A percentile compares a stretch with the other conserved stretches of the same genome.
These are phyloP conservation scores for Lophotriccus pileatus DNA, from an alignment of 2,797 vertebrate species.

Conservation along the genomic window DNA sequence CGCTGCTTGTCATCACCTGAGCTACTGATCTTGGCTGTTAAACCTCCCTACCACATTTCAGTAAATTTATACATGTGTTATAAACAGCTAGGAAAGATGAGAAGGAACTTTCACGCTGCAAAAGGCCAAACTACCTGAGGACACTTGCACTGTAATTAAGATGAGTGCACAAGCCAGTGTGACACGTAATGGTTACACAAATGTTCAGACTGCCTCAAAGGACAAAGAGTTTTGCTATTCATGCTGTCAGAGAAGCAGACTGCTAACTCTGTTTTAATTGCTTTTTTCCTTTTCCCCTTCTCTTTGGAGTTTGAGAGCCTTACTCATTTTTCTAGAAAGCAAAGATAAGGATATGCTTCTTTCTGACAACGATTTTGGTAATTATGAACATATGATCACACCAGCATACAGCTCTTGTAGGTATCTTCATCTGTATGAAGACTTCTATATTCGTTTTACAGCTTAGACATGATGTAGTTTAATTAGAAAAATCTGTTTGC, in stretches of 20 bases:
- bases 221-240: neutral
- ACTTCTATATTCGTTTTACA: neutral
- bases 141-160: neutral
- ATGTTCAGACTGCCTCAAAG: neutral
- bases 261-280: neutral
- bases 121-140: neutral
- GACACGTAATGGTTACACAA: accelerated
- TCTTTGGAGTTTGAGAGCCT: neutral
- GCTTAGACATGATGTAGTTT: neutral
- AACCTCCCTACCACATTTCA: neutral
- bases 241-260: neutral
- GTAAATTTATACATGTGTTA: neutral
- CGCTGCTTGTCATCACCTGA: neutral
- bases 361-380: neutral
- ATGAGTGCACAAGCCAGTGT: neutral
- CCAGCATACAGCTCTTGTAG: neutral
- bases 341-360: neutral
- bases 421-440: neutral
- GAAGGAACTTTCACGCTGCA: neutral
- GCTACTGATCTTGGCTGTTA: neutral
- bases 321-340: neutral
- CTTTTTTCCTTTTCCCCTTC: neutral
- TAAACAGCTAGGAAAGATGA: neutral
- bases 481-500: neutral
- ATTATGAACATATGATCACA: neutral